These are phyloP conservation scores for Lepeophtheirus nordmannii DNA, from an alignment of 2,888 invertebrate genomes.

Conservation along the genomic window DNA sequence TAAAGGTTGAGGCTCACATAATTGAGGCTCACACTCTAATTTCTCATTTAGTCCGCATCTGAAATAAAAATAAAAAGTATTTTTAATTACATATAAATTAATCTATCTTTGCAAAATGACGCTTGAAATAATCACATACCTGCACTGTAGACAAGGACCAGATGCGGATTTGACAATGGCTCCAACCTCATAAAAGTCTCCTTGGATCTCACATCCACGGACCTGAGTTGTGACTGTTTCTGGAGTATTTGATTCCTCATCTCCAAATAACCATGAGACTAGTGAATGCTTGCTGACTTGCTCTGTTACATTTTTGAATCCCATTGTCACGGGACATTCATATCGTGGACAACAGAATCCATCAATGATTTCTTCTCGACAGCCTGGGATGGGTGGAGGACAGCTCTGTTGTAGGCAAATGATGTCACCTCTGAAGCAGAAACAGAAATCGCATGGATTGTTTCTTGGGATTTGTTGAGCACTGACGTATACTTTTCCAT, in stretches of 20 bases:
- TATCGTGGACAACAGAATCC: slow-evolving; percentile 90
- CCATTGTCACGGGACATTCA: slow-evolving; percentile 64
- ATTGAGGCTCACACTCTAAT: slow-evolving; percentile 84
- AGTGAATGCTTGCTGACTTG: slow-evolving; percentile 5
- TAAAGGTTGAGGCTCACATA: slow-evolving; percentile 76
- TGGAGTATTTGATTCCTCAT: neutral
- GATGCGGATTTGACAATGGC: slow-evolving; percentile 68
- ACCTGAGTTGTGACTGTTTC: slow-evolving; percentile 26
- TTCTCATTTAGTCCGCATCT: slow-evolving; percentile 82
- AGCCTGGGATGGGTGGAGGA: slow-evolving; percentile 79
- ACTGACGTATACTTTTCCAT: slow-evolving; percentile 78
- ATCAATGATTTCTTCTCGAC: slow-evolving; percentile 76
- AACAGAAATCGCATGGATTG: slow-evolving; percentile 89
- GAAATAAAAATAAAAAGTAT: slow-evolving; percentile 32
- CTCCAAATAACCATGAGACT: slow-evolving; percentile 35
- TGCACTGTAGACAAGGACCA: slow-evolving; percentile 84
- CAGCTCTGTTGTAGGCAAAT: slow-evolving; percentile 88
- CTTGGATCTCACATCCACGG: slow-evolving; percentile 64
- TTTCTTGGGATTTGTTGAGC: slow-evolving; percentile 87
- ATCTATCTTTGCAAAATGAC: too few species aligned
- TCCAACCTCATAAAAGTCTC: slow-evolving; percentile 67
- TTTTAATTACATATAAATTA: neutral
- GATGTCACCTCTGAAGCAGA: slow-evolving; percentile 89
- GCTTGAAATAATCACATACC: slow-evolving; percentile 39
- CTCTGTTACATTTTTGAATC: slow-evolving; percentile 27